These are phyloP conservation scores for Torymus auratus DNA, from an alignment of 2,888 invertebrate genomes.

Conservation along the genomic window DNA sequence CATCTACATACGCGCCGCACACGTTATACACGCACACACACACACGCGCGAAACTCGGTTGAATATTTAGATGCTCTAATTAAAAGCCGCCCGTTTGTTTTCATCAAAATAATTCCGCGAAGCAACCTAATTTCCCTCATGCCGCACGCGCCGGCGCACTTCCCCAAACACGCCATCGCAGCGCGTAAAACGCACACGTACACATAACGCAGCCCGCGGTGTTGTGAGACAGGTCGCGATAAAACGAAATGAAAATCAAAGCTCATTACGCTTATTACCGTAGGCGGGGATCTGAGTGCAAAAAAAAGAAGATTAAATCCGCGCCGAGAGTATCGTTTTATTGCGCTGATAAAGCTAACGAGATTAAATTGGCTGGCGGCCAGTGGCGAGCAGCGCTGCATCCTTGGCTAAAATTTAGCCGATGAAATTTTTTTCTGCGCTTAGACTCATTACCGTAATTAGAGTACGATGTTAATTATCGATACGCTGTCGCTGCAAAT, in stretches of 20 bases:
- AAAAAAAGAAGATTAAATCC: conserved; percentile 3
- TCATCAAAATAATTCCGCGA: conserved; percentile 2
- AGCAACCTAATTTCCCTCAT: background rate
- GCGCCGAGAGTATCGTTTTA: background rate
- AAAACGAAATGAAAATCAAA: too few species aligned
- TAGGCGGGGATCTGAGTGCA: background rate
- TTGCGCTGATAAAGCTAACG: conserved; percentile 17
- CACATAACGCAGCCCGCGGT: too few species aligned
- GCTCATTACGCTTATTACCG: background rate
- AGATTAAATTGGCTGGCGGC: conserved; percentile 21
- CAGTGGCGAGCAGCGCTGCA: background rate
- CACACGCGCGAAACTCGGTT: too few species aligned
- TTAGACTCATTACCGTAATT: conserved; percentile 39
- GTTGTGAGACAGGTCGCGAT: too few species aligned
- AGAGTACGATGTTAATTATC: conserved; percentile 25
- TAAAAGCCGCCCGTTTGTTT: conserved; percentile 1
- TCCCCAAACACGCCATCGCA: too few species aligned
- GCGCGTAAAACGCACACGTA: too few species aligned
- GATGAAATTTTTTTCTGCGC: conserved; percentile 24
- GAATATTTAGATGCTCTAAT: background rate
- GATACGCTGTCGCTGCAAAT: background rate
- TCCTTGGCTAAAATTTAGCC: background rate
- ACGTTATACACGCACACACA: too few species aligned
- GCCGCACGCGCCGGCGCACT: too few species aligned
- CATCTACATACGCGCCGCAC: too few species aligned